Evolutionary conservation across 2,888 invertebrate species (phyloP), one percentile per base, ranked within the genome.

Genomic region (Syrista parreyssii): DNA sequence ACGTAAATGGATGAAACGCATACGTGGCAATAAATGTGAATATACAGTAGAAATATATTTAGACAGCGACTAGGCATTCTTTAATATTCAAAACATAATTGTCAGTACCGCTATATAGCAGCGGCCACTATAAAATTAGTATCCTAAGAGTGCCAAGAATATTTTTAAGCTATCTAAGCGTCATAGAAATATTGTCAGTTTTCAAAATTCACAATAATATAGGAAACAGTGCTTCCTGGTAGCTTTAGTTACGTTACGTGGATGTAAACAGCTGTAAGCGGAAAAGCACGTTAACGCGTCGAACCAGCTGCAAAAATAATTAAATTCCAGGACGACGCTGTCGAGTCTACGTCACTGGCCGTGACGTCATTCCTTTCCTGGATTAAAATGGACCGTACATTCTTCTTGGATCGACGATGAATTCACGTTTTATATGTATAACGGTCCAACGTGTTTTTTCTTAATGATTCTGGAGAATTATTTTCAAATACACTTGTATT

Each of bases 301-400:
- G 55, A 55, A 55, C 23, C 55, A 55, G 23, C 55, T 55, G 55
- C 1, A 6, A 55, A 55, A 55, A 55, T 55, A 55, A 55, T 55
- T 55, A 55, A 55, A 55, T 23, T 23, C 23, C 15, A 15, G 15
- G 55, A 15, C 40, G 55, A 23, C 55, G 55, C 9, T 30, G 3
- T 32, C 30, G 31, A 71, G 12, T 12, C 71, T 71, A 71, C 71
- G 71, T 71, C 71, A 71, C 32, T 33, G 31, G 23, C 15, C 12
- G 71, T 71, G 71, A 71, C 71, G 71, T 71, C 71, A 71, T 23
- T 71, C 31, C 9, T 30, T 33, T 71, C 71, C 71, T 32, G 71
- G 4, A 32, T 33, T 33, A 71, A 71, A 11, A 30, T 11, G 30
- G 30, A 23, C 32, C 11, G 30, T 71, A 11, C 71, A 30, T 11